phyloP scores from a whole-genome alignment of 2,797 vertebrate species.

The Notolabrus celidotus region DNA sequence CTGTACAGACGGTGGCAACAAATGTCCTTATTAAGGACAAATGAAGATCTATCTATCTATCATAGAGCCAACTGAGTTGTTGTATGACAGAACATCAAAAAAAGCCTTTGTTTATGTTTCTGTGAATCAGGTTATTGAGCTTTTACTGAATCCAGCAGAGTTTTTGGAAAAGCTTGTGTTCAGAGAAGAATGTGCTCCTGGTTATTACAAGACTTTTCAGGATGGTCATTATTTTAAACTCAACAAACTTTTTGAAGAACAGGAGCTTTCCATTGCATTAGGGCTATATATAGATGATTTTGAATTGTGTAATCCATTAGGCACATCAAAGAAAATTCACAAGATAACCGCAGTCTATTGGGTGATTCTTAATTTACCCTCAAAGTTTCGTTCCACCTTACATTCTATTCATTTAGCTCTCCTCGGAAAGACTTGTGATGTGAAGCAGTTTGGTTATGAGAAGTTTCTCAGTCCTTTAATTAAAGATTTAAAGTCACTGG shows the following conservation, averaged over 20 bases:
- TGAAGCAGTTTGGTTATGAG: slow-evolving; percentile 35
- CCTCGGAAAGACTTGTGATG: slow-evolving; percentile 40
- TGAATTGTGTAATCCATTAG: slow-evolving; percentile 22
- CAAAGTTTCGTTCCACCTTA: slow-evolving; percentile 5
- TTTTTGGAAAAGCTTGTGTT: slow-evolving; percentile 23
- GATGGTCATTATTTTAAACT: not conserved
- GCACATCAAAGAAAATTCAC: slow-evolving; percentile 17
- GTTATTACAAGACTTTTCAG: slow-evolving; percentile 19
- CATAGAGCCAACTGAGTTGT: slow-evolving; percentile 11
- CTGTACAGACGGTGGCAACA: too few species aligned
- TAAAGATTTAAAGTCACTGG: slow-evolving; percentile 32
- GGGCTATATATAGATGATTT: slow-evolving; percentile 16
- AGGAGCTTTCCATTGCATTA: not conserved
- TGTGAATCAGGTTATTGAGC: slow-evolving; percentile 18
- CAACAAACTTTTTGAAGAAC: not conserved
- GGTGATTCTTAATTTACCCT: slow-evolving; percentile 17
- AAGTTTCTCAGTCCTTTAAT: slow-evolving; percentile 20
- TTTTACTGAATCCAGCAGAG: slow-evolving; percentile 15
- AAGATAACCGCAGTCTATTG: slow-evolving; percentile 30
- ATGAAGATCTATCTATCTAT: slow-evolving; percentile 15
- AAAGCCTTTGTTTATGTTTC: slow-evolving; percentile 20
- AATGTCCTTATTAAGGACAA: too few species aligned
- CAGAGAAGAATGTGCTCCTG: not conserved
- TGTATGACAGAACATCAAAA: not conserved
- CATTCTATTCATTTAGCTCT: slow-evolving; percentile 34